Percentiles rank a stretch among this genome's conserved stretches.
Evolutionary conservation across 2,113 vertebrate species (phyloP).

Genomic region (Lamprotornis superbus): DNA sequence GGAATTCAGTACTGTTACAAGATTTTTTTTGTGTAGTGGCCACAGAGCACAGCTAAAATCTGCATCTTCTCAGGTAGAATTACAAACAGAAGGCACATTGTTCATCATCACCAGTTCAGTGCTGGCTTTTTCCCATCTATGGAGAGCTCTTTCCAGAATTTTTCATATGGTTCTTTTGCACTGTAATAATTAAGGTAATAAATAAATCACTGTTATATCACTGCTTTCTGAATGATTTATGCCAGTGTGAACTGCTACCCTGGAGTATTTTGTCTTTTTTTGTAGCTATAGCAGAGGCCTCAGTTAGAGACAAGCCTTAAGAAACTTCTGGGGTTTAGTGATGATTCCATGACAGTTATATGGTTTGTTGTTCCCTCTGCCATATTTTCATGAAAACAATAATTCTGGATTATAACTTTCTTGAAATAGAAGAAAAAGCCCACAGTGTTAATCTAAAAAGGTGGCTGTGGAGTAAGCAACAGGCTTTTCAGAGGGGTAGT

Average conservation of each 20-base stretch:
- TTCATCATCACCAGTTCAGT: conserved; percentile 3
- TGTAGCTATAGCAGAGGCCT: background rate
- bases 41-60: conserved; percentile 13
- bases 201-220: background rate
- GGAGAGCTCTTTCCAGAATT: background rate
- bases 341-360: background rate
- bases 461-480: background rate
- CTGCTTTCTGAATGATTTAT: background rate
- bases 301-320: background rate
- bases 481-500: background rate
- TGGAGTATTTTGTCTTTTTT: background rate
- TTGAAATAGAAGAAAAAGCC: background rate
- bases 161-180: background rate
- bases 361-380: background rate
- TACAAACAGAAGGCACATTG: conserved; percentile 12
- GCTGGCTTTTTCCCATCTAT: conserved; percentile 8
- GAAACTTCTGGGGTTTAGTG: background rate
- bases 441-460: background rate
- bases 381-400: background rate
- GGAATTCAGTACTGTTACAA: background rate
- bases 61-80: background rate
- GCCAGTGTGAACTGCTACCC: background rate
- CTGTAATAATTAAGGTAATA: conserved; percentile 26
- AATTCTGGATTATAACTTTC: background rate
- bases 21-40: background rate